Base-by-base conservation (phyloP, 2,797 vertebrate species). In the Harpagifer antarcticus region DNA sequence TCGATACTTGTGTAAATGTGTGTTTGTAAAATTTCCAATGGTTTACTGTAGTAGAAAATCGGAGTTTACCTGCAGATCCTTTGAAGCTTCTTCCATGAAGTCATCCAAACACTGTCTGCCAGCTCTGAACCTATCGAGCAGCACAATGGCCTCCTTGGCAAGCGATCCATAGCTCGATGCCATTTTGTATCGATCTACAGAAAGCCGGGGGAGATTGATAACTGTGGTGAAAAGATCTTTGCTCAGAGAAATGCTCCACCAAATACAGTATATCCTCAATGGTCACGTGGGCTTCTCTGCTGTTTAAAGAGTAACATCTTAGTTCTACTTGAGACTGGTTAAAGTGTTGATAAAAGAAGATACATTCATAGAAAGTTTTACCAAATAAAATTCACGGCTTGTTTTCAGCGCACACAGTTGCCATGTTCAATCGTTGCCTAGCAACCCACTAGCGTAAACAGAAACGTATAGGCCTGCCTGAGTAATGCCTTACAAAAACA, bases 81-180 rank as follows among this genome's bases (percentile, higher is more conserved):
- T 68, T 44, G 92, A 72, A 15, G 78, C 91, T 1, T 96, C 91
- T 52, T 95, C 92, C 72, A 95, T 78, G 72, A 97, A 97, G 74
- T 93, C 93, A 74, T 97, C 96, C 52, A 95, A 2, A 58, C 82
- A 94, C 79, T 95, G 92, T 84, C 88, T 93, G 83, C 93, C 85
- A 14, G 93, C 87, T 43, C 85, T 88, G 81, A 97, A 97, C 48
- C 85, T 87, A 78, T 95, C 90, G 71, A 99, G 95, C 16, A 96
- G 92, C 42, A 83, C 86, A 27, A 92, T 72, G 45, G 93, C 93
- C 53, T 94, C 83, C 74, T 89, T 93, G 53, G 96, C 83, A 78
- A 96, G 94, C 48, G 90, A 91, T 64, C 87, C 85, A 5, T 95
- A 94, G 84, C 78, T 90, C 74, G 70, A 50, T 75, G 91, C 76